Conservation (phyloP, 53 echinoderm and acorn worm species). For the Actinopyga echinites region DNA sequence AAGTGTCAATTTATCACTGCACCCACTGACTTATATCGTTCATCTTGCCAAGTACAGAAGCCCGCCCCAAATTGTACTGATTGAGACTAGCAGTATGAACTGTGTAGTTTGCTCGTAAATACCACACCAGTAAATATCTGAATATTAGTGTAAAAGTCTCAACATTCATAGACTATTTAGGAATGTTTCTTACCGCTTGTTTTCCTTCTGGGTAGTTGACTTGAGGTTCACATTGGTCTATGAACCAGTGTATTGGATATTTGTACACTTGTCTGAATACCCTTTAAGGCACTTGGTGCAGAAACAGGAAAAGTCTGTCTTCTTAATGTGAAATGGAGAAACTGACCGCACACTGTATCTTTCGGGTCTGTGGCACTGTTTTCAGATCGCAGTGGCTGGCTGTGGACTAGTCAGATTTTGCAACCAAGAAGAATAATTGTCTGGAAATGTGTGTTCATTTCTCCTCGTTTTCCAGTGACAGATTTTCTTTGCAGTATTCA, state of each 20-base stretch:
- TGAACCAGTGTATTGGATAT: not conserved
- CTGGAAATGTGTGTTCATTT: not conserved
- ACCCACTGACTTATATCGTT: too few species aligned
- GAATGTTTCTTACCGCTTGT: slow-evolving; percentile 1
- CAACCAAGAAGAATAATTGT: not conserved
- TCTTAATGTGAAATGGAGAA: not conserved
- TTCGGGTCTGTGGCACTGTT: not conserved
- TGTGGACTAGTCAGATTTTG: not conserved
- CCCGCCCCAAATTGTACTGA: too few species aligned
- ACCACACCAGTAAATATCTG: not conserved
- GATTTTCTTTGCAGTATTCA: slow-evolving; percentile 1
- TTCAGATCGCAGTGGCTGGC: not conserved
- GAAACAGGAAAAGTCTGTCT: slow-evolving; percentile 10
- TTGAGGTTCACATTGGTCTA: not conserved
- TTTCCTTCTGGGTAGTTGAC: not conserved
- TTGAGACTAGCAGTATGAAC: too few species aligned
- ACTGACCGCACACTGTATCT: slow-evolving; percentile 2
- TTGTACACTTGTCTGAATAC: not conserved
- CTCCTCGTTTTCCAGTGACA: slow-evolving; percentile 2
- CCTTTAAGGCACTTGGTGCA: not conserved
- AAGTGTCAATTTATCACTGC: too few species aligned
- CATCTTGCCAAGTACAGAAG: too few species aligned
- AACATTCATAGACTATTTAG: not conserved
- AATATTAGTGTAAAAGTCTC: not conserved
- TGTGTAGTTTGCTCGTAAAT: too few species aligned